A percentile compares a stretch with the other conserved stretches of the same genome.
phyloP scores from a whole-genome alignment of 64 coral and sea anemone species.

The Astreopora myriophthalma region DNA sequence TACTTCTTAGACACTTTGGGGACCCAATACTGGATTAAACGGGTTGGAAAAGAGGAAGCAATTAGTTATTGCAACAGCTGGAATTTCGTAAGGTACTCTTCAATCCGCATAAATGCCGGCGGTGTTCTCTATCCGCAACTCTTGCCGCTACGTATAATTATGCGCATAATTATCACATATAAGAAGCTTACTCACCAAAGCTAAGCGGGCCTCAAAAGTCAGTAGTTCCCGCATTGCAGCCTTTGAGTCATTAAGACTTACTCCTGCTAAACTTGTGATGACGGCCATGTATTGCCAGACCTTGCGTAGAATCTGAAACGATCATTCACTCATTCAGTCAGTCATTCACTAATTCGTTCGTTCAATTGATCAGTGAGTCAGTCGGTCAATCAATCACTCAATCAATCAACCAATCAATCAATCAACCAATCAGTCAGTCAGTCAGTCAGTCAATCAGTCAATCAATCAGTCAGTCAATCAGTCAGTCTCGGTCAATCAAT shows the following conservation, averaged over 20 bases:
- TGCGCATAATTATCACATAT: too few relatives aligned
- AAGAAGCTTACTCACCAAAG: slow-evolving; percentile 22
- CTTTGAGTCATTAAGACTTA: neutral
- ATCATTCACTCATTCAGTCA: neutral
- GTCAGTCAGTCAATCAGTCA: too few relatives aligned
- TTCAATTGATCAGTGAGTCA: too few relatives aligned
- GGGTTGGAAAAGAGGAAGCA: neutral
- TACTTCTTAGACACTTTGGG: slow-evolving; percentile 69
- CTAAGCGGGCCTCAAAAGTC: slow-evolving; percentile 56
- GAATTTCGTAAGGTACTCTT: too few relatives aligned
- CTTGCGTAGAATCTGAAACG: slow-evolving; percentile 37
- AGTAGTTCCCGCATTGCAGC: slow-evolving; percentile 38
- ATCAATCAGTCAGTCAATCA: too few relatives aligned
- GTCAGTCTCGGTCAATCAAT: too few relatives aligned
- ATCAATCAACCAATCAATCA: too few relatives aligned
- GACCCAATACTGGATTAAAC: slow-evolving; percentile 40
- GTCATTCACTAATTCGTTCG: neutral
- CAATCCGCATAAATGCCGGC: too few relatives aligned
- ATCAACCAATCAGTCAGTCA: too few relatives aligned
- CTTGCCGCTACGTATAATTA: too few relatives aligned
- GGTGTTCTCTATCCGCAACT: too few relatives aligned
- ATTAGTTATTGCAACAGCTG: neutral
- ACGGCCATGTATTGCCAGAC: slow-evolving; percentile 66
- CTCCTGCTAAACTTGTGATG: slow-evolving; percentile 43
- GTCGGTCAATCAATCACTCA: too few relatives aligned